A percentile compares a stretch with the other conserved stretches of the same genome.
Conservation (phyloP, 1,140 invertebrate genomes). For the Paracyclopina nana region DNA sequence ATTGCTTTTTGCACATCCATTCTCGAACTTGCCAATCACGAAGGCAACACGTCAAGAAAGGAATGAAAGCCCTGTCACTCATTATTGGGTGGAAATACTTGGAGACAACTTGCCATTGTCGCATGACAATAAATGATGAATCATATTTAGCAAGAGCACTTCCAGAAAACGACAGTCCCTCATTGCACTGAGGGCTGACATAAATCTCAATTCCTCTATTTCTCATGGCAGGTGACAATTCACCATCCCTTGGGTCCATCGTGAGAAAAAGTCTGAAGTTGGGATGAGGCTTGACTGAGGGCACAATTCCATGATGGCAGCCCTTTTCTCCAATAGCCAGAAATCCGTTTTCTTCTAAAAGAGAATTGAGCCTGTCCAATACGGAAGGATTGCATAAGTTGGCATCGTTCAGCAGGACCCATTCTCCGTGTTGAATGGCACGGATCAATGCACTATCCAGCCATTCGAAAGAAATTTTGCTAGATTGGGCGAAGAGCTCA, state of each 20-base stretch:
- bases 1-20: too few species aligned
- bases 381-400: conserved; percentile 93
- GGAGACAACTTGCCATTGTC: too few species aligned
- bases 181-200: conserved; percentile 34
- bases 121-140: too few species aligned
- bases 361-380: conserved; percentile 79
- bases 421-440: conserved; percentile 60
- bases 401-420: conserved; percentile 87
- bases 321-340: conserved; percentile 81
- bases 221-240: conserved; percentile 46
- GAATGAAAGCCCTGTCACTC: too few species aligned
- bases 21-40: too few species aligned
- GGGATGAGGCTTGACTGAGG: conserved; percentile 57
- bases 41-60: too few species aligned
- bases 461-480: conserved; percentile 99
- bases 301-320: conserved; percentile 42
- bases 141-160: too few species aligned
- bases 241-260: conserved; percentile 81
- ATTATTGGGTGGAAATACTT: too few species aligned
- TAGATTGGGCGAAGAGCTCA: too few species aligned
- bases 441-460: conserved; percentile 72
- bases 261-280: conserved; percentile 86
- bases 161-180: conserved; percentile 18
- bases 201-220: conserved; percentile 90
- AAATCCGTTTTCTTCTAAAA: conserved; percentile 78